Percentiles rank a stretch among this genome's conserved stretches.
These are phyloP conservation scores for Baronia brevicornis DNA, from an alignment of 2,888 invertebrate genomes.

Conservation along the genomic window DNA sequence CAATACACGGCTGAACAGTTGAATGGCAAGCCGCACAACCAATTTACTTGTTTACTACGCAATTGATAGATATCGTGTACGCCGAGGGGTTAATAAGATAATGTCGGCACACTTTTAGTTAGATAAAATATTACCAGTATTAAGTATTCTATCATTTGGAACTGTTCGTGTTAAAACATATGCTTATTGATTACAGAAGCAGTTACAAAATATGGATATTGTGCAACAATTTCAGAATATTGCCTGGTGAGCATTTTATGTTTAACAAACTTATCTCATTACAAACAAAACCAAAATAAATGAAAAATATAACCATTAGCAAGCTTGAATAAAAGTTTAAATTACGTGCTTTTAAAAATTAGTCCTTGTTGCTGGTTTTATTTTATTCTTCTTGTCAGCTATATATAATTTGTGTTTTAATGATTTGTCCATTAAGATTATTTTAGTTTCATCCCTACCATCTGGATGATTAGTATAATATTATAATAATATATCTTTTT, in stretches of 20 bases:
- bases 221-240: constrained; percentile 45
- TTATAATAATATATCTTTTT: not conserved
- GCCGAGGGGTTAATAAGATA: no score
- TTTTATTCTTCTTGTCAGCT: no score
- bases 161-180: no score
- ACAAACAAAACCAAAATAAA: not conserved
- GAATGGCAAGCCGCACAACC: no score
- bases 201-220: constrained; percentile 39
- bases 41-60: no score
- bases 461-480: not conserved
- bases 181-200: constrained; percentile 28
- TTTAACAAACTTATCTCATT: not conserved
- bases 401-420: no score
- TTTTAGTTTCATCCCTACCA: not conserved
- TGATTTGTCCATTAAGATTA: not conserved
- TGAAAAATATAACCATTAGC: not conserved
- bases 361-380: no score
- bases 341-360: no score
- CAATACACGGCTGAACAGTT: constrained; percentile 47
- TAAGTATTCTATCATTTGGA: no score
- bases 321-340: not conserved
- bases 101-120: no score
- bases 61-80: no score
- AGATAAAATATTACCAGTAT: no score
- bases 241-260: constrained; percentile 38